These are phyloP conservation scores for Drosophila birchii DNA, from an alignment of 2,888 invertebrate species.

Conservation along the genomic window DNA sequence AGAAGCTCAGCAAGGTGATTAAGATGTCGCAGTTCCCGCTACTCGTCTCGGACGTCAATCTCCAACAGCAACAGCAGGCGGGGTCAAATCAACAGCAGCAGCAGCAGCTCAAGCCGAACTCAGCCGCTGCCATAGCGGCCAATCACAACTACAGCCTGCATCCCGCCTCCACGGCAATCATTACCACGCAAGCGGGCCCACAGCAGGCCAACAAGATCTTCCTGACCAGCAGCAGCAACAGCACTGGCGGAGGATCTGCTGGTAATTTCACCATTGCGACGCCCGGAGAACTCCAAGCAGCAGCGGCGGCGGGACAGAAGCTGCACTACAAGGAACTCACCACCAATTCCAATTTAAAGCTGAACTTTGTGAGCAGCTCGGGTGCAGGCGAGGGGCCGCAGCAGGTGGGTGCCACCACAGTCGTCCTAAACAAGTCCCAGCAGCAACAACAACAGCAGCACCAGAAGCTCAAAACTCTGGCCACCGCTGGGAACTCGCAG, in stretches of 20 bases:
- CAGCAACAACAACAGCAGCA: slow-evolving; percentile 69
- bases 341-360: slow-evolving; percentile 83
- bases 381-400: slow-evolving; percentile 57
- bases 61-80: slow-evolving; percentile 59
- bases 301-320: slow-evolving; percentile 76
- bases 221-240: slow-evolving; percentile 80
- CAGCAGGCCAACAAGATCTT: slow-evolving; percentile 83
- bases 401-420: slow-evolving; percentile 71
- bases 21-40: slow-evolving; percentile 83
- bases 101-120: slow-evolving; percentile 76
- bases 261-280: slow-evolving; percentile 83
- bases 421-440: slow-evolving; percentile 77
- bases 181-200: slow-evolving; percentile 79
- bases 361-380: slow-evolving; percentile 82
- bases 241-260: slow-evolving; percentile 57
- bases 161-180: slow-evolving; percentile 83
- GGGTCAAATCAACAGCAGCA: slow-evolving; percentile 32
- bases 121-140: slow-evolving; percentile 82
- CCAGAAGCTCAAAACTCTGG: slow-evolving; percentile 76
- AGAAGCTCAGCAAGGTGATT: slow-evolving; percentile 83
- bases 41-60: slow-evolving; percentile 82
- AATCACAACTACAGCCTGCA: slow-evolving; percentile 85
- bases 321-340: slow-evolving; percentile 83
- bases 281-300: slow-evolving; percentile 78
- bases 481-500: slow-evolving; percentile 52